Conservation (phyloP, 1,140 invertebrate genomes). For the Chironomus tepperi region DNA sequence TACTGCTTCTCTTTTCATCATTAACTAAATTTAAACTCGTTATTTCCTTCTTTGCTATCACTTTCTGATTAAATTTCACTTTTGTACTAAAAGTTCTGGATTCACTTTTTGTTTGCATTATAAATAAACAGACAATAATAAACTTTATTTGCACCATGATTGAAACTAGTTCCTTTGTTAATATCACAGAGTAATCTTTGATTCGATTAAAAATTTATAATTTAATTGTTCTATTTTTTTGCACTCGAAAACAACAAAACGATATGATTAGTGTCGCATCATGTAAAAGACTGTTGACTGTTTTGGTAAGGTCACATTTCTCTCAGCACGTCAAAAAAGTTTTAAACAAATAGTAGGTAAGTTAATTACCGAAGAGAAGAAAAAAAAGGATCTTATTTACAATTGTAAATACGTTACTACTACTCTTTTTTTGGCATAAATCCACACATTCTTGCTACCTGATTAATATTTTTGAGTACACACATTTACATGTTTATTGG, state of each 20-base stretch:
- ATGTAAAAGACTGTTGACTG: background rate
- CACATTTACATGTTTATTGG: background rate
- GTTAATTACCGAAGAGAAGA: background rate
- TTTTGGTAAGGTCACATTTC: background rate
- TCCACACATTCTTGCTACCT: background rate
- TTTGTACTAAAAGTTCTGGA: background rate
- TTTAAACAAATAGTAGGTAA: background rate
- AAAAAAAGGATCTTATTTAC: background rate
- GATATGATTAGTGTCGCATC: slow-evolving; percentile 1
- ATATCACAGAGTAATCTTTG: background rate
- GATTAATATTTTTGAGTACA: background rate
- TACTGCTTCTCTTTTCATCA: background rate
- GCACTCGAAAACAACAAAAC: background rate
- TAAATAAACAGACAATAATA: background rate
- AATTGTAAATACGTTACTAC: background rate
- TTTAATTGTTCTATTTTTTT: background rate
- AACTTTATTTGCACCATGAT: slow-evolving; percentile 20
- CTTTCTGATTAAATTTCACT: background rate
- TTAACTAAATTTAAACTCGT: background rate
- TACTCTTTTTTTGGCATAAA: background rate
- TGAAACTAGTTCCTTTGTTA: background rate
- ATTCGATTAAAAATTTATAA: background rate
- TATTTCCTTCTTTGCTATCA: background rate
- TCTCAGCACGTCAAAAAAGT: background rate
- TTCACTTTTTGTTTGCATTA: background rate